phyloP scores from a whole-genome alignment of 2,888 invertebrate species.

The Chesias legatella region DNA sequence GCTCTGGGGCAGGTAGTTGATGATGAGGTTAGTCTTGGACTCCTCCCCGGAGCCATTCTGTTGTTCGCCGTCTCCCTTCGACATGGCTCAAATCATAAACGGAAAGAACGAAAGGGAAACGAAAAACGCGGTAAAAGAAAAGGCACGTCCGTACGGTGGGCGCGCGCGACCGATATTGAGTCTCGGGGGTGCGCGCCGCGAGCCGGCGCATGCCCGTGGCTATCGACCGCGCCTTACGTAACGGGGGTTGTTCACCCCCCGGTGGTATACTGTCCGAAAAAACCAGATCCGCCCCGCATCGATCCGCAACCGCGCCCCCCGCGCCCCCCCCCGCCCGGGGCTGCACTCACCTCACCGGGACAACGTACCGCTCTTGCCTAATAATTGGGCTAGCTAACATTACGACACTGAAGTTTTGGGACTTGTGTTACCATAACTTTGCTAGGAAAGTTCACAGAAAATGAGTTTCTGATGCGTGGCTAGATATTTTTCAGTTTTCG shows the following conservation, averaged over 20 bases:
- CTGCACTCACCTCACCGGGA: constrained; percentile 21
- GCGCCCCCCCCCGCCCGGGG: constrained; percentile 13
- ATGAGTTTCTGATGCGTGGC: too few relatives aligned
- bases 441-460: too few relatives aligned
- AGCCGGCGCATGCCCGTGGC: constrained; percentile 54
- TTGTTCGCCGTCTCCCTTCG: constrained; percentile 92
- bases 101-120: constrained; percentile 81
- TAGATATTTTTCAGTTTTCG: too few relatives aligned
- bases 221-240: constrained; percentile 74
- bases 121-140: constrained; percentile 80
- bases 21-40: constrained; percentile 99
- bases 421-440: too few relatives aligned
- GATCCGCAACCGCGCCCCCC: constrained; percentile 43
- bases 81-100: constrained; percentile 84
- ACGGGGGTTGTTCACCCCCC: constrained; percentile 77
- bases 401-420: constrained; percentile 6
- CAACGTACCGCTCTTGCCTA: constrained; percentile 24
- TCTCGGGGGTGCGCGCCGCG: constrained; percentile 21
- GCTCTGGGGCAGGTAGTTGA: constrained; percentile 99
- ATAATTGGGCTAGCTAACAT: constrained; percentile 23
- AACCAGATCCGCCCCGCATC: constrained; percentile 74
- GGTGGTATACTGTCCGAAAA: constrained; percentile 78
- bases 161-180: constrained; percentile 74
- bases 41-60: constrained; percentile 94
- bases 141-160: constrained; percentile 73